phyloP scores from a whole-genome alignment of 2,888 invertebrate genomes.

The Leptura quadrifasciata region DNA sequence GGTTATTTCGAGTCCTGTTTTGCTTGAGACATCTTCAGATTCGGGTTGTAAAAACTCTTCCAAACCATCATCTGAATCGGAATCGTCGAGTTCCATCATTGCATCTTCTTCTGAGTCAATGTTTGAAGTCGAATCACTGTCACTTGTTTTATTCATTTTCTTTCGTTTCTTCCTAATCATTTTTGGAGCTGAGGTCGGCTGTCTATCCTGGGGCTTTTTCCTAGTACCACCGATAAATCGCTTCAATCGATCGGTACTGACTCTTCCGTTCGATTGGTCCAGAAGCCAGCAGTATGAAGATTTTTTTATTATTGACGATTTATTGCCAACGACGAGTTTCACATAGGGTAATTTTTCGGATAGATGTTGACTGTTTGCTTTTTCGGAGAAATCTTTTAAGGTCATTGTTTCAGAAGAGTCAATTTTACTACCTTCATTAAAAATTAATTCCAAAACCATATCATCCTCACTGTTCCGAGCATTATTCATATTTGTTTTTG shows the following conservation, averaged over 20 bases:
- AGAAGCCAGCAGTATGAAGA: neutral
- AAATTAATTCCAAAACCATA: too few species aligned
- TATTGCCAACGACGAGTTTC: neutral
- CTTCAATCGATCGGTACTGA: too few species aligned
- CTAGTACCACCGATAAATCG: constrained; percentile 8
- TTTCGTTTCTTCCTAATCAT: too few species aligned
- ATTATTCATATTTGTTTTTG: constrained; percentile 22
- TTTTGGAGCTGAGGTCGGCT: neutral
- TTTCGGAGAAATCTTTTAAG: too few species aligned
- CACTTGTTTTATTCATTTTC: neutral
- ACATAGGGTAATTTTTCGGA: too few species aligned
- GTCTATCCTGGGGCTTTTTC: neutral
- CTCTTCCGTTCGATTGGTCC: neutral
- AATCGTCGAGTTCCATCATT: too few species aligned
- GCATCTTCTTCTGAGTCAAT: neutral
- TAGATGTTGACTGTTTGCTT: too few species aligned
- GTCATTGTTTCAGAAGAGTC: too few species aligned
- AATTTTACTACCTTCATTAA: too few species aligned
- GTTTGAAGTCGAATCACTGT: neutral
- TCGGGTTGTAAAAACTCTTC: neutral
- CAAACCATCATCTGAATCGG: neutral
- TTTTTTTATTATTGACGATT: neutral
- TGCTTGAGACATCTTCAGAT: neutral
- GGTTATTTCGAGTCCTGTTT: neutral
- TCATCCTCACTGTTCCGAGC: too few species aligned